These are phyloP conservation scores for Diadegma fenestrale DNA, from an alignment of 2,888 invertebrate genomes.

Conservation along the genomic window DNA sequence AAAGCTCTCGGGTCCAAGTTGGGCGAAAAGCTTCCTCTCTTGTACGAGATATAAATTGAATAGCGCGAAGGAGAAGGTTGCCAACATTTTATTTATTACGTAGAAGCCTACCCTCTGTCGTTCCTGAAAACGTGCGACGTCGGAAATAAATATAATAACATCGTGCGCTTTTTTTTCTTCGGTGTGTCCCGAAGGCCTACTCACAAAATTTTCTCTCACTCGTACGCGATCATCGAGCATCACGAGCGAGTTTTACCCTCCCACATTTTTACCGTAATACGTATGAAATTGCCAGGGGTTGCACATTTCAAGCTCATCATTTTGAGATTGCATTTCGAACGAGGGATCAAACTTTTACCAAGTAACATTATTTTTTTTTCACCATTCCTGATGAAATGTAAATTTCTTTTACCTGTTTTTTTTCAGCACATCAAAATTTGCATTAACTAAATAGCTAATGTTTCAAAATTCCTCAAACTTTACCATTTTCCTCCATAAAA, in stretches of 20 bases:
- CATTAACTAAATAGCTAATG: not conserved
- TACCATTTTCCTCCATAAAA: not conserved
- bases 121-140: constrained; percentile 57
- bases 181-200: constrained; percentile 62
- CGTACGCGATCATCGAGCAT: constrained; percentile 15
- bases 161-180: constrained; percentile 63
- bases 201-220: constrained; percentile 26
- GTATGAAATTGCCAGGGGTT: constrained; percentile 78
- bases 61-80: constrained; percentile 41
- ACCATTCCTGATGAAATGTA: not conserved
- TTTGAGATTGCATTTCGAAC: constrained; percentile 77
- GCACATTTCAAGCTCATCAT: constrained; percentile 78
- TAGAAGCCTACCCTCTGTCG: constrained; percentile 36
- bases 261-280: constrained; percentile 77
- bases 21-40: constrained; percentile 1
- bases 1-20: constrained; percentile 30
- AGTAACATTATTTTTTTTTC: constrained; percentile 28
- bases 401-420: constrained; percentile 1
- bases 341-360: constrained; percentile 33
- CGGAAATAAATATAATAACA: constrained; percentile 73
- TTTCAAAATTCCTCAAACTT: not conserved
- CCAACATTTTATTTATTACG: constrained; percentile 57
- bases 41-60: constrained; percentile 48
- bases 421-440: not conserved
- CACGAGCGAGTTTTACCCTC: constrained; percentile 52